Evolutionary conservation across 2,113 vertebrate genomes (phyloP), one percentile per base, ranked within the genome.

Genomic region (Glareola pratincola): DNA sequence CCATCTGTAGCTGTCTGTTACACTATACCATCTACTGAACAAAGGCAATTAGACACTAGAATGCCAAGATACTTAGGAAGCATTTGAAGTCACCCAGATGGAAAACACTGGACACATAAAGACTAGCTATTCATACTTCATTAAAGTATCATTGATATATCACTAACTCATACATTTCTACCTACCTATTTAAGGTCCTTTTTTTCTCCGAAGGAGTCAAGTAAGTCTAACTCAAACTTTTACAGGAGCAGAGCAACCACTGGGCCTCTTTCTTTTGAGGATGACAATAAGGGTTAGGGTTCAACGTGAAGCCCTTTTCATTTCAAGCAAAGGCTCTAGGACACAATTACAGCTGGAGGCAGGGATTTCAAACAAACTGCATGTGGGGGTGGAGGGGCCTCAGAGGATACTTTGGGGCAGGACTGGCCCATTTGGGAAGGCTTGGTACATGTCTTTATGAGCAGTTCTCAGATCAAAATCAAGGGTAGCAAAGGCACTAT

Each of bases 201-300:
- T 80, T 93, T 67, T 50, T 69, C 47, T 50, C 60, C 30, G 26
- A 68, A 68, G 36, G 29, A 80, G 54, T 66, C 75, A 54, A 59
- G 57, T 64, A 75, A 8, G 22, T 53, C 63, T 71, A 45, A 45
- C 68, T 53, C 53, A 72, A 56, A 79, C 51, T 29, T 39, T 32
- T 21, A 41, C 14, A 62, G 32, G 6, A n/a, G 8, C 43, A 37
- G 45, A 83, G 34, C 41, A 50, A 43, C 41, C 54, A 39, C 72
- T 14, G 68, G 34, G 79, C 76, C 72, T 79, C 43, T 48, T 78
- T 56, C 72, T 54, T 68, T 53, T 32, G 50, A 73, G 63, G 29
- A 77, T 56, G 36, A 36, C 53, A 92, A 81, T 81, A 50, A 82
- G 74, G 78, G 85, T 94, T 87, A 95, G 63, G 88, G 94, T 92